Conservation (phyloP, 2,888 invertebrate species). For the Xanthorhoe spadicearia region DNA sequence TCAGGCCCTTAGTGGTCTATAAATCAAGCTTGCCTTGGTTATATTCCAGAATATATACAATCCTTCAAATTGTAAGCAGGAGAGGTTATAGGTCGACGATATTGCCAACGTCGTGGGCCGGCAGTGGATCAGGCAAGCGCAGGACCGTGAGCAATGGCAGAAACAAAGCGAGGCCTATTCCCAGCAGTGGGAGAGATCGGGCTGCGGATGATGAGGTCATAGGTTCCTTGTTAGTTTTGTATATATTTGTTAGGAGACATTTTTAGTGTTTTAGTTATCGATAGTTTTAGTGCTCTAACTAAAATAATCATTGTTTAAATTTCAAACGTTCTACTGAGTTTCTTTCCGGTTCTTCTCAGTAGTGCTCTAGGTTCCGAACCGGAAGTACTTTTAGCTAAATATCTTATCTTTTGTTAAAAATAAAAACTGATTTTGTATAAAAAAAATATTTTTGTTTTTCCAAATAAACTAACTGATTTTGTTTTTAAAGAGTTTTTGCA, state of each 20-base stretch:
- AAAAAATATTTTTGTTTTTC: not conserved
- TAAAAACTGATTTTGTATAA: too few species aligned
- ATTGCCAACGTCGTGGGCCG: too few species aligned
- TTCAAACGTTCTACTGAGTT: conserved; percentile 64
- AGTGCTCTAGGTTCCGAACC: conserved; percentile 70
- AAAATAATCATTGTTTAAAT: not conserved
- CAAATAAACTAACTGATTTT: not conserved
- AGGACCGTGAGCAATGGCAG: too few species aligned
- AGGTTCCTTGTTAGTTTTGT: not conserved
- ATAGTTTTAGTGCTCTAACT: not conserved
- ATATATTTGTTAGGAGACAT: not conserved
- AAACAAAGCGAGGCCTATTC: too few species aligned
- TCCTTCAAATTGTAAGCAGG: conserved; percentile 9
- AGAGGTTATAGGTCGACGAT: conserved; percentile 7
- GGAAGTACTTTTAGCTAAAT: conserved; percentile 53
- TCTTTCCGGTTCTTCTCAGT: conserved; percentile 81
- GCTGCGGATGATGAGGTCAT: too few species aligned
- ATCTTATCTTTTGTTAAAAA: conserved; percentile 2
- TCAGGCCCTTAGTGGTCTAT: not conserved
- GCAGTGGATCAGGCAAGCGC: too few species aligned
- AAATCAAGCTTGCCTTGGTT: not conserved
- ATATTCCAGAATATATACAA: not conserved
- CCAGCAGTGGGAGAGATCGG: too few species aligned
- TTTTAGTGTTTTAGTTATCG: not conserved
- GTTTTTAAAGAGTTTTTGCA: too few species aligned